A percentile compares a stretch with the other conserved stretches of the same genome.
Evolutionary conservation across 2,113 vertebrate genomes (phyloP).

Genomic region (Ptilonorhynchus violaceus): DNA sequence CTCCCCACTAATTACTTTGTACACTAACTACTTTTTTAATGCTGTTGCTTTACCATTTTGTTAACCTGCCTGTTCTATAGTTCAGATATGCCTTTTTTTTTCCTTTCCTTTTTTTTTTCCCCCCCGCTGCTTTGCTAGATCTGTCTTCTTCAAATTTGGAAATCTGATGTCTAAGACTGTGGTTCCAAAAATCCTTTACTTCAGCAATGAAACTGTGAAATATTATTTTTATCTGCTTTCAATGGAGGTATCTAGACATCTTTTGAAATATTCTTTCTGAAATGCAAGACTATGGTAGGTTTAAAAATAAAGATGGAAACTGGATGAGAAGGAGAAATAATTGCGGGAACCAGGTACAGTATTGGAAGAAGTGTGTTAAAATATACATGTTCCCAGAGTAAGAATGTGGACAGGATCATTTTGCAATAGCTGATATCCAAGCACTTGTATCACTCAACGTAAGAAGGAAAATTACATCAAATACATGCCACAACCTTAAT

Average conservation of each 20-base stretch:
- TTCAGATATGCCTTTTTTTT: background rate
- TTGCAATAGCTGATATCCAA: background rate
- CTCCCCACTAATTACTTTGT: background rate
- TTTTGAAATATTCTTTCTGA: background rate
- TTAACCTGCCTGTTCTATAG: background rate
- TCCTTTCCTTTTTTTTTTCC: background rate
- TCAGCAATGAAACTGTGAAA: background rate
- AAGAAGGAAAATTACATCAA: background rate
- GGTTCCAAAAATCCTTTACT: background rate
- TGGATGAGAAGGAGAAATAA: background rate
- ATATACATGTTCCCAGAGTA: background rate
- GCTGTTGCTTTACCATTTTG: background rate
- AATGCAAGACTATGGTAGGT: rapidly evolving
- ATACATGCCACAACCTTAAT: background rate
- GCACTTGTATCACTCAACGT: background rate
- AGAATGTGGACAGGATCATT: background rate
- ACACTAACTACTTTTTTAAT: background rate
- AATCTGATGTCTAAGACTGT: background rate
- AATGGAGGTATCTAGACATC: background rate
- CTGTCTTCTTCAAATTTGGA: background rate
- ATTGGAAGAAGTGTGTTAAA: background rate
- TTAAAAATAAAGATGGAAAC: background rate
- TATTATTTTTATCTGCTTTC: background rate
- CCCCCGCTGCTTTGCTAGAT: background rate
- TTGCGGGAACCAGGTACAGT: background rate